A percentile compares a stretch with the other conserved stretches of the same genome.
phyloP scores from a whole-genome alignment of 1,140 invertebrate species.

The Lasioglossum albipes region DNA sequence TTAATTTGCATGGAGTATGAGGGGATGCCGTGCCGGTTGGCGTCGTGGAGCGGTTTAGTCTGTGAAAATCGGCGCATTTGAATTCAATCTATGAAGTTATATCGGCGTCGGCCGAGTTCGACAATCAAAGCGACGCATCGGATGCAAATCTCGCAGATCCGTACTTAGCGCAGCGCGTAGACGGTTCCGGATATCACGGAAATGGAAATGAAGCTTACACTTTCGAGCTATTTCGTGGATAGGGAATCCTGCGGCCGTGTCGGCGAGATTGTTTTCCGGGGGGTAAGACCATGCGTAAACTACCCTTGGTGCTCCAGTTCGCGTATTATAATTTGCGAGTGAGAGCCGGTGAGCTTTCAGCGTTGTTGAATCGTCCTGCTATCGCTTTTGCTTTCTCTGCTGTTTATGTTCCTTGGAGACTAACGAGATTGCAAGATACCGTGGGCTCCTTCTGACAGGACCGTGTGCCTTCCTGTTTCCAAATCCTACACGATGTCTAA shows the following conservation, averaged over 20 bases:
- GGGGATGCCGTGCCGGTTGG: background rate
- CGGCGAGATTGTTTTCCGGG: background rate
- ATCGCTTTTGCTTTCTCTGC: background rate
- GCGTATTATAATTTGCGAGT: background rate
- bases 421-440: too few relatives aligned
- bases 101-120: background rate
- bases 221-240: background rate
- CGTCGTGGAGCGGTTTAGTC: background rate
- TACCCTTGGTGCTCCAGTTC: background rate
- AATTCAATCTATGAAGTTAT: conserved; percentile 4
- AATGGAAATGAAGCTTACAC: background rate
- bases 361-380: background rate
- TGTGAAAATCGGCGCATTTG: background rate
- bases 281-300: too few relatives aligned
- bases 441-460: too few relatives aligned
- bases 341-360: background rate
- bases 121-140: background rate
- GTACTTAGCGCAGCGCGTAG: background rate
- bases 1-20: background rate
- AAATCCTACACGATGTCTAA: too few relatives aligned
- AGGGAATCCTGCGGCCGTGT: background rate
- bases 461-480: too few relatives aligned
- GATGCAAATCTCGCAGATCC: background rate
- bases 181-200: background rate
- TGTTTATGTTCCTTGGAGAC: too few relatives aligned